Conservation (phyloP, 2,888 invertebrate genomes). For the Andrena praecox region DNA sequence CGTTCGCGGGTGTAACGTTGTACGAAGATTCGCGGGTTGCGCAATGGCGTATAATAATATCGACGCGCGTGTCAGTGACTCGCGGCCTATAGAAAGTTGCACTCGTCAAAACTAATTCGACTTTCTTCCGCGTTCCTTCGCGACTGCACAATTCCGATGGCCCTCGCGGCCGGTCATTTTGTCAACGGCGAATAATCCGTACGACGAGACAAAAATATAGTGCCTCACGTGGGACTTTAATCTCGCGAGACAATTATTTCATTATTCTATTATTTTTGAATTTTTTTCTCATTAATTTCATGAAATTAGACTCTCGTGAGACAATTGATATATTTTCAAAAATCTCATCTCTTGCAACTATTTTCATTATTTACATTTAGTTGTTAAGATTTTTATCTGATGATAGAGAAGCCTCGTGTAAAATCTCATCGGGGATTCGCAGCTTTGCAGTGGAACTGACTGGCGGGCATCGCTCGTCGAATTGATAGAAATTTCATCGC, state of each 20-base stretch:
- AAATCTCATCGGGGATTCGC: too few species aligned
- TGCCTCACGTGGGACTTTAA: neutral
- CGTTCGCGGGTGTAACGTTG: conserved; percentile 55
- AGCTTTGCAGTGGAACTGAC: too few species aligned
- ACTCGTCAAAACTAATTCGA: conserved; percentile 22
- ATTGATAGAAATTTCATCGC: neutral
- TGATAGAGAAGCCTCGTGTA: too few species aligned
- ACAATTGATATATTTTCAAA: too few species aligned
- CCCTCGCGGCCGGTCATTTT: neutral
- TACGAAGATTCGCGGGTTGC: conserved; percentile 53
- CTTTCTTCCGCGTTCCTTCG: conserved; percentile 35
- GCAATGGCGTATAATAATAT: conserved; percentile 36
- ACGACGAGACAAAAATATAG: too few species aligned
- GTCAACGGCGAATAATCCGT: conserved; percentile 9
- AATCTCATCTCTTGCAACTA: too few species aligned
- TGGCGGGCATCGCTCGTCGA: neutral
- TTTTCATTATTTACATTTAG: too few species aligned
- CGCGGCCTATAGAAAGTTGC: conserved; percentile 35
- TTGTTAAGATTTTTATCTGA: too few species aligned
- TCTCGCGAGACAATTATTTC: too few species aligned
- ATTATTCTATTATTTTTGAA: too few species aligned
- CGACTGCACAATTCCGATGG: neutral
- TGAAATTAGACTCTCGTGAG: too few species aligned
- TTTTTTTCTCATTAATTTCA: too few species aligned
- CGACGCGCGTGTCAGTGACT: conserved; percentile 28